Percentiles rank a stretch among this genome's conserved stretches.
Conservation (phyloP, 2,888 invertebrate species). For the Limnephilus lunatus region DNA sequence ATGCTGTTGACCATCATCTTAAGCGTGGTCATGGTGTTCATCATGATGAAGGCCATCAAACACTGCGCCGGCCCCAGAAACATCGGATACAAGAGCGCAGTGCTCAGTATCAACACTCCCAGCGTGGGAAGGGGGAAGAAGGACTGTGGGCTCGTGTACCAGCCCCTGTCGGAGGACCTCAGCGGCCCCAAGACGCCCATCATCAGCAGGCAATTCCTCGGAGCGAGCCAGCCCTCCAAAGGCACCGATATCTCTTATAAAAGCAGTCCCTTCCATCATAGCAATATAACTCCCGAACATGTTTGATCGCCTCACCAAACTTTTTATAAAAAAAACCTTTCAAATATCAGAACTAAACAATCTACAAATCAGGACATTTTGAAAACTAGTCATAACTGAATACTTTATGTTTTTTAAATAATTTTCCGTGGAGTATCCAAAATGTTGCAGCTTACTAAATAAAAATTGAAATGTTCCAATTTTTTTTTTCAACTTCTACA, state of each 20-base stretch:
- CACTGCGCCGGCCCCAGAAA: neutral
- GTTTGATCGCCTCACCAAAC: constrained; percentile 72
- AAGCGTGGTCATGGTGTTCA: neutral
- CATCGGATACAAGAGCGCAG: constrained; percentile 15
- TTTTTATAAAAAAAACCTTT: neutral
- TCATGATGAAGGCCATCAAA: constrained; percentile 10
- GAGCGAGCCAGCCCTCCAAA: constrained; percentile 70
- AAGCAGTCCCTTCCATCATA: constrained; percentile 81
- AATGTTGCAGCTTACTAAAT: neutral
- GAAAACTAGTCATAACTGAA: constrained; percentile 24
- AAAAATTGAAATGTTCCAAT: neutral
- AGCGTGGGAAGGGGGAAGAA: constrained; percentile 77
- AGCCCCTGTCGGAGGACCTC: constrained; percentile 87
- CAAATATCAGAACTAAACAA: neutral
- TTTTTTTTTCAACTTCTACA: neutral
- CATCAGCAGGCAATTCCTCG: constrained; percentile 81
- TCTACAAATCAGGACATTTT: neutral
- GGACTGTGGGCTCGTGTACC: constrained; percentile 86
- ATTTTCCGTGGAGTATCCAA: neutral
- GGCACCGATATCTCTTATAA: constrained; percentile 78
- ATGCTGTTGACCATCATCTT: neutral
- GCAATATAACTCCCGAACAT: constrained; percentile 80
- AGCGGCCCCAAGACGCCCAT: constrained; percentile 83
- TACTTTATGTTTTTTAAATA: neutral
- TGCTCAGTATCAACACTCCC: constrained; percentile 17